Evolutionary conservation across 1,140 invertebrate species (phyloP).

Genomic region (Diachasmimorpha longicaudata): DNA sequence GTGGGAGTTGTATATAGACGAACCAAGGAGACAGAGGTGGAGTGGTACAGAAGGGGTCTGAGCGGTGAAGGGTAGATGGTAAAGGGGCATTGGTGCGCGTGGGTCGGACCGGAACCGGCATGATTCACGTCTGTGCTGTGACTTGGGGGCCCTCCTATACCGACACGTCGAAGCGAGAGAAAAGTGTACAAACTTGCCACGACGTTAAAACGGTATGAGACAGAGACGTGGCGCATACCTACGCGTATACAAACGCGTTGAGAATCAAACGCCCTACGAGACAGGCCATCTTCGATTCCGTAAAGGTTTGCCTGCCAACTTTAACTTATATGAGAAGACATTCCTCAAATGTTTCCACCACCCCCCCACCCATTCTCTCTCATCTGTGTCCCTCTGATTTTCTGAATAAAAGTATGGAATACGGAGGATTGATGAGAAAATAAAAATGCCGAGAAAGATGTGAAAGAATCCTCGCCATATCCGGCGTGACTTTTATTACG

Average conservation of each 20-base stretch:
- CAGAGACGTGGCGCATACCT: conserved; percentile 3
- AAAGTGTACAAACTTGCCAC: not conserved
- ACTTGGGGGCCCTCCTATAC: conserved; percentile 7
- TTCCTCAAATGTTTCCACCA: not conserved
- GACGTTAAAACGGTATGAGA: not conserved
- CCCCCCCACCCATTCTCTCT: no score
- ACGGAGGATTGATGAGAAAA: not conserved
- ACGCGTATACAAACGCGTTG: not conserved
- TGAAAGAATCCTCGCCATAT: conserved; percentile 18
- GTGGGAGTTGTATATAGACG: conserved; percentile 3
- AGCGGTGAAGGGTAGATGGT: conserved; percentile 19
- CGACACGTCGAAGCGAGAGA: not conserved
- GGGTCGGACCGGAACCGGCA: conserved; percentile 59
- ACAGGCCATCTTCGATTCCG: not conserved
- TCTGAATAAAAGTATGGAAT: not conserved
- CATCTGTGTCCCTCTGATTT: not conserved
- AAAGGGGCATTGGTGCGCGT: conserved; percentile 46
- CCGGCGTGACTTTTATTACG: conserved; percentile 25
- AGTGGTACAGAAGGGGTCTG: conserved; percentile 24
- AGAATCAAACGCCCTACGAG: conserved; percentile 12
- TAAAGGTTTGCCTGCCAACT: not conserved
- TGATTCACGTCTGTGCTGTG: conserved; percentile 53
- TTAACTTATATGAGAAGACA: not conserved
- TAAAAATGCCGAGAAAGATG: not conserved
- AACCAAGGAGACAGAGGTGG: not conserved